A percentile compares a stretch with the other conserved stretches of the same genome.
Evolutionary conservation across 2,888 invertebrate genomes (phyloP).

Genomic region (Sinopyrophorus schimmeli): DNA sequence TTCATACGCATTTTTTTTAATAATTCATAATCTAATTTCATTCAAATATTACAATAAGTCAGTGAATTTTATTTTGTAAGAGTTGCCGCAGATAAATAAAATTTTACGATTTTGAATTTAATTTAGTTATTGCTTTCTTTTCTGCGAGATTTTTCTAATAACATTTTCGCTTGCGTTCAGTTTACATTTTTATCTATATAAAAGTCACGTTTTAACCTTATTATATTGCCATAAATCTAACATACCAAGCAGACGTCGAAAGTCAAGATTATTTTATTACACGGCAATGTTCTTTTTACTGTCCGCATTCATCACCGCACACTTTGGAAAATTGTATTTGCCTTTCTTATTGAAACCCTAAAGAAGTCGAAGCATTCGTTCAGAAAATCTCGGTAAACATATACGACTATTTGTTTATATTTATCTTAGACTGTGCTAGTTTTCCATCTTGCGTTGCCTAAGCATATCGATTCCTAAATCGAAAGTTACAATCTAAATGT

Average conservation of each 20-base stretch:
- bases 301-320: slow-evolving; percentile 34
- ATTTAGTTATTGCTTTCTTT: too few relatives aligned
- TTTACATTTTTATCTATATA: neutral
- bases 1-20: too few relatives aligned
- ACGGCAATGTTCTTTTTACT: slow-evolving; percentile 27
- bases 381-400: slow-evolving; percentile 40
- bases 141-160: neutral
- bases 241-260: slow-evolving; percentile 10
- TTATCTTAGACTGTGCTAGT: slow-evolving; percentile 30
- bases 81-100: too few relatives aligned
- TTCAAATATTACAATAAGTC: too few relatives aligned
- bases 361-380: slow-evolving; percentile 38
- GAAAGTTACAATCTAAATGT: slow-evolving; percentile 16
- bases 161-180: neutral
- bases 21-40: too few relatives aligned
- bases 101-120: too few relatives aligned
- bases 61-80: too few relatives aligned
- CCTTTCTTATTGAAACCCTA: slow-evolving; percentile 49
- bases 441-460: neutral
- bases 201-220: slow-evolving; percentile 1
- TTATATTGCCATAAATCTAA: slow-evolving; percentile 6
- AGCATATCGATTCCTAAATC: slow-evolving; percentile 16
- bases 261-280: slow-evolving; percentile 14
- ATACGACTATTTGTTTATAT: slow-evolving; percentile 44
- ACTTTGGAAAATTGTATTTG: slow-evolving; percentile 55